Evolutionary conservation across 2,113 vertebrate genomes (phyloP).

Genomic region (Aythya baeri): DNA sequence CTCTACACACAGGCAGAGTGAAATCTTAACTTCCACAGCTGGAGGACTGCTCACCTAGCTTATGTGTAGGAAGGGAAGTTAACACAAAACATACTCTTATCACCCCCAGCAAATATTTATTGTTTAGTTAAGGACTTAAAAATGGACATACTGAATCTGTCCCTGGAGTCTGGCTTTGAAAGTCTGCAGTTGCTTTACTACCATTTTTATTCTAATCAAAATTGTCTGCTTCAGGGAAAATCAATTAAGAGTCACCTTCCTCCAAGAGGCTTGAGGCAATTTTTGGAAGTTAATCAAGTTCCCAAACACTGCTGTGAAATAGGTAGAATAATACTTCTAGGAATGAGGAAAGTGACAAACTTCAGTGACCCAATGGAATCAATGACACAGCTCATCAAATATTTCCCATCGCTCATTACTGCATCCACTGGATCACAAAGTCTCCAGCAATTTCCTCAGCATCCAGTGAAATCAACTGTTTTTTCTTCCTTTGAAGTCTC

Average conservation of each 20-base stretch:
- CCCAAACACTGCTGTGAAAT: background rate
- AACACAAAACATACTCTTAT: background rate
- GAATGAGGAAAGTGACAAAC: background rate
- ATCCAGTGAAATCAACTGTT: background rate
- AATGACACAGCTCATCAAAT: background rate
- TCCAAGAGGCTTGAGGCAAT: constrained; percentile 30
- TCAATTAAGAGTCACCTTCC: constrained; percentile 55
- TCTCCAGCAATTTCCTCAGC: background rate
- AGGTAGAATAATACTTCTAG: background rate
- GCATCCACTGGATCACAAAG: background rate
- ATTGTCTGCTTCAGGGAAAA: constrained; percentile 35
- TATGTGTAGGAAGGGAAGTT: background rate
- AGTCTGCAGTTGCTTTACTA: background rate
- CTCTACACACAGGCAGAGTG: background rate
- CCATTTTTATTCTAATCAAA: constrained; percentile 46
- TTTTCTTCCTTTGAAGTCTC: background rate
- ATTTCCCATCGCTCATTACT: background rate
- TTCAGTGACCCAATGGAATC: background rate
- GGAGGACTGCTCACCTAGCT: background rate
- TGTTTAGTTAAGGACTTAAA: constrained; percentile 19
- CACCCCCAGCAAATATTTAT: constrained; percentile 22
- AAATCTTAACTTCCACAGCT: background rate
- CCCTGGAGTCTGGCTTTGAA: background rate
- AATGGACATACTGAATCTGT: background rate
- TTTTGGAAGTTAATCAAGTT: constrained; percentile 51